A percentile compares a stretch with the other conserved stretches of the same genome.
These are phyloP conservation scores for Cerceris ruficornis DNA, from an alignment of 2,888 invertebrate species.

Conservation along the genomic window DNA sequence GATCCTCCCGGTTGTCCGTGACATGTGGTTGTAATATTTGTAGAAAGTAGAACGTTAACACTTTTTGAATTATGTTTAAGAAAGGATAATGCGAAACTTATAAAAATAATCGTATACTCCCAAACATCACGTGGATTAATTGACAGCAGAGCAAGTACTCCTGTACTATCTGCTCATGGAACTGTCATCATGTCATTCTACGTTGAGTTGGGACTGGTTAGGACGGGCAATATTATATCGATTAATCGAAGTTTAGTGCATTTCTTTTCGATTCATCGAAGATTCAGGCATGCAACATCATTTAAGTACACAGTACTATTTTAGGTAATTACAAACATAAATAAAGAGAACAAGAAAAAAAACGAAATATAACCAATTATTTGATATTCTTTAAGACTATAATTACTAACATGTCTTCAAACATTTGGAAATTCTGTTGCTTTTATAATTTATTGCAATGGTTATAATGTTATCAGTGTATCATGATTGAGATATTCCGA, in stretches of 20 bases:
- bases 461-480: too few species aligned
- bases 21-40: slow-evolving; percentile 22
- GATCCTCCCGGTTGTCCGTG: slow-evolving; percentile 26
- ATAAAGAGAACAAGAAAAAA: too few species aligned
- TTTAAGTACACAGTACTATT: too few species aligned
- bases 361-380: too few species aligned
- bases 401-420: too few species aligned
- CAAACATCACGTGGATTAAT: slow-evolving; percentile 49
- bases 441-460: too few species aligned
- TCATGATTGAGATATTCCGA: too few species aligned
- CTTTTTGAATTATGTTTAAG: neutral
- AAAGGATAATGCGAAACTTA: slow-evolving; percentile 4
- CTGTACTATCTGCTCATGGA: slow-evolving; percentile 24
- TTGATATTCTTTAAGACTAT: too few species aligned
- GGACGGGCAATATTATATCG: slow-evolving; percentile 24
- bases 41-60: neutral
- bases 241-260: slow-evolving; percentile 28
- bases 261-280: too few species aligned
- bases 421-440: too few species aligned
- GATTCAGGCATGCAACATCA: too few species aligned
- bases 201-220: slow-evolving; percentile 1
- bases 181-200: slow-evolving; percentile 56
- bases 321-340: too few species aligned
- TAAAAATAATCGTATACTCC: slow-evolving; percentile 17
- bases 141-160: slow-evolving; percentile 32